Evolutionary conservation across 2,113 vertebrate species (phyloP), one percentile per base, ranked within the genome.

Genomic region (Beaufortia kweichowensis): DNA sequence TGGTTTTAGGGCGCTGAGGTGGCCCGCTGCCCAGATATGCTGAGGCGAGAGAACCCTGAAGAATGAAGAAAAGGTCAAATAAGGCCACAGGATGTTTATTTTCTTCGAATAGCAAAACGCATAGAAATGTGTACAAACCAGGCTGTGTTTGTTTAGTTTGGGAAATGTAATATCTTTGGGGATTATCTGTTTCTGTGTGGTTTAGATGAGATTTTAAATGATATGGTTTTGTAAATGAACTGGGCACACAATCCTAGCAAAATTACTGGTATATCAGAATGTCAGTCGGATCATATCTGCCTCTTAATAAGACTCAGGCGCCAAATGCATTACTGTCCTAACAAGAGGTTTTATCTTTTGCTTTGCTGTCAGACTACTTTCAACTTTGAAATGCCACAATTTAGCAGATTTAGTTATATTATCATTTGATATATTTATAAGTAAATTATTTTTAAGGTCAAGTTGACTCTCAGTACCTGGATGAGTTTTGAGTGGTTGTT

Each of bases 31-130:
- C 78, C 80, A 85, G 77, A 83, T 85, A 84, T 85, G 72, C 67
- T 83, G 81, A 83, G 85, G 86, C 85, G 88, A 86, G 87, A 86
- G 78, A 83, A 82, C 62, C 50, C 31, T 84, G 73, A 81, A 77
- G 39, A 77, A 77, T 66, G 17, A 53, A 63, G 46, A 62, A 39
- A 75, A 53, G 14, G 29, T 65, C 69, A 62, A 28, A 68, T 39
- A 43, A 63, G 48, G 56, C 24, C 70, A 46, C 21, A 24, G 56
- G 62, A 55, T 68, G 69, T 80, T 71, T 59, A 23, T 48, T 71
- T 59, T 26, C 56, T 74, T 72, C 64, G 33, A 39, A 35, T 29
- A 65, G 15, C 24, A 26, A 76, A 75, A 53, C 59, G 4, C 67
- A 41, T 39, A 41, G 17, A 31, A 60, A 60, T 43, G 39, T 50